A percentile compares a stretch with the other conserved stretches of the same genome.
phyloP scores from a whole-genome alignment of 2,797 vertebrate species.

The Hippocampus kuda region DNA sequence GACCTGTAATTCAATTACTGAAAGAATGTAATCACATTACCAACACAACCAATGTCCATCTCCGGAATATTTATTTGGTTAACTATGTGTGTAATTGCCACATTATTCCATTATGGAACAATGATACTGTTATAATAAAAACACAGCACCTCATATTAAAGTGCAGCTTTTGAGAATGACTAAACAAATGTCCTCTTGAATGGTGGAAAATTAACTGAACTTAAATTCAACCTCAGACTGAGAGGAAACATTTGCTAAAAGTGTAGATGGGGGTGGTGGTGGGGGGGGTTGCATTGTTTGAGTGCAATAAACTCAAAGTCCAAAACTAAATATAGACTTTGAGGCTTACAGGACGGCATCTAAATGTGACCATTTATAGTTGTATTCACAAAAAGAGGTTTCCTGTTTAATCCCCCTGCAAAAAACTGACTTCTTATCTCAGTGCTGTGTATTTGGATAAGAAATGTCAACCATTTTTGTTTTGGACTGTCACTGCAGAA shows the following conservation, averaged over 20 bases:
- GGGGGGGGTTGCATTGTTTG: slow-evolving; percentile 12
- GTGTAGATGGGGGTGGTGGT: neutral
- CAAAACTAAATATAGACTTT: neutral
- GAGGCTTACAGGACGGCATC: slow-evolving; percentile 8
- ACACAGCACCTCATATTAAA: slow-evolving; percentile 5
- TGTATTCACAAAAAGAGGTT: slow-evolving; percentile 19
- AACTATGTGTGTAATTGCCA: slow-evolving; percentile 1
- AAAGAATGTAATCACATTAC: slow-evolving; percentile 26
- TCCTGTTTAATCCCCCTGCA: slow-evolving; percentile 32
- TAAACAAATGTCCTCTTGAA: slow-evolving; percentile 1
- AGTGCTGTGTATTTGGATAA: slow-evolving; percentile 12
- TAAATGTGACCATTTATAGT: slow-evolving; percentile 12
- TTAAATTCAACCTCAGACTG: slow-evolving; percentile 22
- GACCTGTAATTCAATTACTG: slow-evolving; percentile 5
- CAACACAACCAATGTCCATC: neutral
- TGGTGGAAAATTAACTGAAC: slow-evolving; percentile 10
- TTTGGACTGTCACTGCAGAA: slow-evolving; percentile 2
- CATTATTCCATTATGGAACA: slow-evolving; percentile 9
- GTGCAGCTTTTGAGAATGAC: neutral
- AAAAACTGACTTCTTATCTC: slow-evolving; percentile 43
- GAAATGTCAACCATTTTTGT: slow-evolving; percentile 1
- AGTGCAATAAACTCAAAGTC: slow-evolving; percentile 16
- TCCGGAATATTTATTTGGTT: slow-evolving; percentile 9
- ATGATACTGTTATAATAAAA: neutral
- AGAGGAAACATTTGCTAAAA: slow-evolving; percentile 13